Conservation (phyloP, 2,888 invertebrate species). For the Phragmatobia fuliginosa region DNA sequence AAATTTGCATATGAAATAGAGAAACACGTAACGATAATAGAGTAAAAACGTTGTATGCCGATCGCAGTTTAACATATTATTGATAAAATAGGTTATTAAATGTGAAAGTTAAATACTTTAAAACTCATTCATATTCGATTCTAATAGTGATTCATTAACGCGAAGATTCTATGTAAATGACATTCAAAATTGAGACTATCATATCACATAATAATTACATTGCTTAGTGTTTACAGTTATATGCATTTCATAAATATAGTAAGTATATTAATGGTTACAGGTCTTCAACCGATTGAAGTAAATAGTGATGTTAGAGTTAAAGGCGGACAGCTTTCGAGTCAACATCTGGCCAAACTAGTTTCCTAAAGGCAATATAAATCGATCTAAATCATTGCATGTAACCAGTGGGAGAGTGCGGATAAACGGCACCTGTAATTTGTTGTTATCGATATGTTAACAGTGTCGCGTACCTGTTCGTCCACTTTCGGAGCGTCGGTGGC, state of each 20-base stretch:
- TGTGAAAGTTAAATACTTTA: constrained; percentile 52
- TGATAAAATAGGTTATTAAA: constrained; percentile 34
- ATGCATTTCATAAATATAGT: constrained; percentile 57
- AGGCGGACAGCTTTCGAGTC: constrained; percentile 64
- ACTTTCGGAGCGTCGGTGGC: constrained; percentile 83
- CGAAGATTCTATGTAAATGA: constrained; percentile 58
- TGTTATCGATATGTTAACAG: constrained; percentile 83
- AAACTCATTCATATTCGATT: constrained; percentile 36
- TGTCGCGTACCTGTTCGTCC: constrained; percentile 85
- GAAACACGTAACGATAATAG: constrained; percentile 38
- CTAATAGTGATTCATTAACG: constrained; percentile 43
- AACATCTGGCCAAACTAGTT: constrained; percentile 63
- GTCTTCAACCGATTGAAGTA: constrained; percentile 64
- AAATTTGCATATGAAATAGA: constrained; percentile 30
- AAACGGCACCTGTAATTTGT: constrained; percentile 78
- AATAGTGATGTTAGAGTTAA: constrained; percentile 56
- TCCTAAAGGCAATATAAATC: constrained; percentile 56
- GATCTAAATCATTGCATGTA: constrained; percentile 62
- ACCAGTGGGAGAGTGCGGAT: constrained; percentile 57
- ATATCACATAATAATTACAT: constrained; percentile 35
- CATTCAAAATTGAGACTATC: constrained; percentile 31
- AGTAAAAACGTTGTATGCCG: constrained; percentile 23
- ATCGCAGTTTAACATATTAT: constrained; percentile 27
- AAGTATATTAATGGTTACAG: constrained; percentile 62
- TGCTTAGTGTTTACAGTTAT: constrained; percentile 61